A percentile compares a stretch with the other conserved stretches of the same genome.
These are phyloP conservation scores for Philopotamus ludificatus DNA, from an alignment of 1,140 invertebrate genomes.

Conservation along the genomic window DNA sequence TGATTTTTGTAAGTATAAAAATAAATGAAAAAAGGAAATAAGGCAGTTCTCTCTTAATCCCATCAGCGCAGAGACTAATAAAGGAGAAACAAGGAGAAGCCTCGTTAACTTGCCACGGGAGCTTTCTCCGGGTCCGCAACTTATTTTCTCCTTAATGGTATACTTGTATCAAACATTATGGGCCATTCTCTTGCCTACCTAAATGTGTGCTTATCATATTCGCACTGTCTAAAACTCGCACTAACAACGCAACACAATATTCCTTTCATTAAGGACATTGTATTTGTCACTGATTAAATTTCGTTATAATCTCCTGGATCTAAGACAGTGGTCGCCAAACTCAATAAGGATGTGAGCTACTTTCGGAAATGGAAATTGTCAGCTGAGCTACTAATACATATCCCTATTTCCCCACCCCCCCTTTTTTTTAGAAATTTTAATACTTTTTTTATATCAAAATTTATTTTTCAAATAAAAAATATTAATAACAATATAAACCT, in stretches of 20 bases:
- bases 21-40: constrained; percentile 15
- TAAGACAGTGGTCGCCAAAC: too few species aligned
- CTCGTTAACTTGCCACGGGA: constrained; percentile 22
- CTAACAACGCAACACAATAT: neutral
- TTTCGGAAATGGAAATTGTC: too few species aligned
- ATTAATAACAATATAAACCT: too few species aligned
- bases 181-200: constrained; percentile 15
- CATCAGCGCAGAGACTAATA: constrained; percentile 29
- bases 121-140: constrained; percentile 15
- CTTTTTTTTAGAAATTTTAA: too few species aligned
- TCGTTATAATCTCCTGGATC: too few species aligned
- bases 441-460: too few species aligned
- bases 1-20: neutral
- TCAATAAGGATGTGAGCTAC: too few species aligned
- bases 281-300: too few species aligned
- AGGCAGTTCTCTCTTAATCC: constrained; percentile 16
- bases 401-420: too few species aligned
- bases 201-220: constrained; percentile 22
- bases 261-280: neutral
- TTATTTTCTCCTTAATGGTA: constrained; percentile 34
- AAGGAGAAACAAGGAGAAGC: constrained; percentile 9
- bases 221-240: constrained; percentile 3
- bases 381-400: too few species aligned
- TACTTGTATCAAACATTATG: constrained; percentile 31
- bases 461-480: too few species aligned